A percentile compares a stretch with the other conserved stretches of the same genome.
Conservation (phyloP, 2,797 vertebrate genomes). For the Furcifer pardalis region DNA sequence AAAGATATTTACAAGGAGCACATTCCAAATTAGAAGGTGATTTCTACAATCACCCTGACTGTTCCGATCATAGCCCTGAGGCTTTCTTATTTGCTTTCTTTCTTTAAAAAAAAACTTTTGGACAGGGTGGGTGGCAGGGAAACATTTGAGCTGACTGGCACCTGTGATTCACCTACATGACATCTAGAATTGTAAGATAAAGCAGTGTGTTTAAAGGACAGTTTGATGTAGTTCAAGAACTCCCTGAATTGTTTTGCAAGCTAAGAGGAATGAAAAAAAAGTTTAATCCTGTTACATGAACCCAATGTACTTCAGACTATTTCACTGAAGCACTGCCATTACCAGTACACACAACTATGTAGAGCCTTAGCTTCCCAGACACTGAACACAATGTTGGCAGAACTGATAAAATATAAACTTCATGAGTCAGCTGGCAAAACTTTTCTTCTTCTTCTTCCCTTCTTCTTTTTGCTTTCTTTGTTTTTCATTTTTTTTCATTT, state of each 20-base stretch:
- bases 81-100: background rate
- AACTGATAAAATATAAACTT: conserved; percentile 58
- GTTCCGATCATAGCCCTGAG: too few relatives aligned
- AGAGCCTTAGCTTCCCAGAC: conserved; percentile 75
- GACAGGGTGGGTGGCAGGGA: background rate
- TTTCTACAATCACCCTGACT: background rate
- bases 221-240: conserved; percentile 54
- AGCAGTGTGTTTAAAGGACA: conserved; percentile 45
- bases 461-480: too few relatives aligned
- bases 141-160: conserved; percentile 3
- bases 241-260: conserved; percentile 56
- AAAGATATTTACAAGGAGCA: background rate
- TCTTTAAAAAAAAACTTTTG: background rate
- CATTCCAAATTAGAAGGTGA: conserved; percentile 4
- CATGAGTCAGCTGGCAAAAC: conserved; percentile 66
- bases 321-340: conserved; percentile 67
- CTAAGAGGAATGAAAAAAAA: conserved; percentile 38
- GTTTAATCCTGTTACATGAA: conserved; percentile 65
- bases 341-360: conserved; percentile 70
- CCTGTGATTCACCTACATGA: conserved; percentile 39
- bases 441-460: conserved; percentile 39
- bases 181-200: conserved; percentile 44
- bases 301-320: conserved; percentile 58
- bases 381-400: conserved; percentile 70
- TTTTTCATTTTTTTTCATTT: background rate